Evolutionary conservation across 2,113 vertebrate species (phyloP).

Genomic region (Strix uralensis): DNA sequence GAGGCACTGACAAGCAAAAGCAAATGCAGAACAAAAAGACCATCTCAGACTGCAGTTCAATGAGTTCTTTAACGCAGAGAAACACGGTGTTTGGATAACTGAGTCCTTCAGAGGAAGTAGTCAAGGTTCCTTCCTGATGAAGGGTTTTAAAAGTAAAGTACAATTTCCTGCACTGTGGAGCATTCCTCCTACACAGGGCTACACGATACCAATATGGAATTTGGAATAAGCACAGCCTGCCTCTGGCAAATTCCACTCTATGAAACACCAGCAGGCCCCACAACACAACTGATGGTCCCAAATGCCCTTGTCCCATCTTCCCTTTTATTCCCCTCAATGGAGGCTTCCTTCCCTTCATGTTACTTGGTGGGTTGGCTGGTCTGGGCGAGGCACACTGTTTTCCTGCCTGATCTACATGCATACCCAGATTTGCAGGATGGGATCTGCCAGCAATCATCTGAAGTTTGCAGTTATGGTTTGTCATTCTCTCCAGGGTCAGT

Average conservation of each 20-base stretch:
- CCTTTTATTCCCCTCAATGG: neutral
- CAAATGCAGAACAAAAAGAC: neutral
- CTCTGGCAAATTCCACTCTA: neutral
- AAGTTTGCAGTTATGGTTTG: neutral
- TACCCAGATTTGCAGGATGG: neutral
- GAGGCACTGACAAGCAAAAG: neutral
- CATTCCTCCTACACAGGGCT: neutral
- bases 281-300: neutral
- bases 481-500: neutral
- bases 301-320: neutral
- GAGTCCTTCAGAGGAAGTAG: neutral
- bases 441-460: neutral
- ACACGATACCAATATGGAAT: neutral
- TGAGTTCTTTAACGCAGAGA: neutral
- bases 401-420: neutral
- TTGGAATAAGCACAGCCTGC: neutral
- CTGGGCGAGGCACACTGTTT: neutral
- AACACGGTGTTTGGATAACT: neutral
- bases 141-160: neutral
- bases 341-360: neutral
- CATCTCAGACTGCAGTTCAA: neutral
- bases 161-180: neutral
- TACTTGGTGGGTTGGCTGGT: neutral
- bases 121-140: neutral
- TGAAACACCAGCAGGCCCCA: neutral